phyloP scores from a whole-genome alignment of 2,113 vertebrate genomes.

The Collichthys lucidus region DNA sequence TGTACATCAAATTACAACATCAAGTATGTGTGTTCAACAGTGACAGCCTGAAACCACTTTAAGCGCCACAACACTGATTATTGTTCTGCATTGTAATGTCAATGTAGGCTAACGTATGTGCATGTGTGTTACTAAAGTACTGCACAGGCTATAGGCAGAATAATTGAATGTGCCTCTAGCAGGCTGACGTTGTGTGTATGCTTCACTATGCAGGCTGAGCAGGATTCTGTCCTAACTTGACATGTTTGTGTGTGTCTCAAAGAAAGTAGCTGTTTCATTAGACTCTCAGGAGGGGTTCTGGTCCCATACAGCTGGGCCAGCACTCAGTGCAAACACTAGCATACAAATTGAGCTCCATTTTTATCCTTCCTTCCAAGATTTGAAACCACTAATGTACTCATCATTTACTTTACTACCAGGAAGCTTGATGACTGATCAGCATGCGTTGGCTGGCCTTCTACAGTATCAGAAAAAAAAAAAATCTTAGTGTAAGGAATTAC shows the following conservation, averaged over 20 bases:
- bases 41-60: slow-evolving; percentile 18
- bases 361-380: slow-evolving; percentile 11
- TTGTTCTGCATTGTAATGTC: not conserved
- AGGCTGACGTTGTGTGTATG: not conserved
- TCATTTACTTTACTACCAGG: slow-evolving; percentile 17
- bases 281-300: slow-evolving; percentile 71
- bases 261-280: slow-evolving; percentile 81
- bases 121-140: not conserved
- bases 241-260: slow-evolving; percentile 23
- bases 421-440: slow-evolving; percentile 37
- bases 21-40: slow-evolving; percentile 12
- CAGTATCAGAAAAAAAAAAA: not conserved
- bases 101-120: not conserved
- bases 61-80: not conserved
- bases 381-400: slow-evolving; percentile 40
- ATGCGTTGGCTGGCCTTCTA: slow-evolving; percentile 26
- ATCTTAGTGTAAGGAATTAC: not conserved
- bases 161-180: not conserved
- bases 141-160: not conserved
- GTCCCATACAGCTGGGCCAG: slow-evolving; percentile 64
- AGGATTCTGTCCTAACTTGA: slow-evolving; percentile 21
- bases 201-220: not conserved
- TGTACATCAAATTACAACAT: slow-evolving; percentile 27
- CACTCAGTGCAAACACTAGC: slow-evolving; percentile 55
- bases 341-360: slow-evolving; percentile 48